Percentiles rank a stretch among this genome's conserved stretches.
These are phyloP conservation scores for Pseudomyrmex dendroicus DNA, from an alignment of 1,140 invertebrate species.

Conservation along the genomic window DNA sequence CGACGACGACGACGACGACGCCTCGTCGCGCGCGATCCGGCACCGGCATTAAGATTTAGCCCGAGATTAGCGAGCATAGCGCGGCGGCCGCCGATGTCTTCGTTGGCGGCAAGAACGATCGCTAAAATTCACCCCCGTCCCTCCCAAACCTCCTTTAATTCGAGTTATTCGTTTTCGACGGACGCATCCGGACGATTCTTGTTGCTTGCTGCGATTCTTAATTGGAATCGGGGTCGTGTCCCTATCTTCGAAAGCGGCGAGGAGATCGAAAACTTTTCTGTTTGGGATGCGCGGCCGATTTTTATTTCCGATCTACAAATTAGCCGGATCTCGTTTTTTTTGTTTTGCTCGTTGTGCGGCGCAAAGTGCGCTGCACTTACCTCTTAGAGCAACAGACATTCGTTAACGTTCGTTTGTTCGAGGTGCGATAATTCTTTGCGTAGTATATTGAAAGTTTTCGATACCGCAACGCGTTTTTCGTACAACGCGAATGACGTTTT, in stretches of 20 bases:
- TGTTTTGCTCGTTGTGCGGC: neutral
- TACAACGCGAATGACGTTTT: too few relatives aligned
- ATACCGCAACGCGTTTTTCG: too few relatives aligned
- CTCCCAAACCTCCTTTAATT: conserved; percentile 1
- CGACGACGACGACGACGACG: too few relatives aligned
- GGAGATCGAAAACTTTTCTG: neutral
- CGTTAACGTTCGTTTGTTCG: neutral
- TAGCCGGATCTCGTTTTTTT: neutral
- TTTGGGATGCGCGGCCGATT: neutral
- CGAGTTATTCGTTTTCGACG: conserved; percentile 31
- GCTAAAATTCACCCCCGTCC: neutral
- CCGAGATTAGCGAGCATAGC: conserved; percentile 32
- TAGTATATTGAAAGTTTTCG: too few relatives aligned
- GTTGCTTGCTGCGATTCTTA: conserved; percentile 18
- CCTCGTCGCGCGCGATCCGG: neutral
- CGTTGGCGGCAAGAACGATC: conserved; percentile 8
- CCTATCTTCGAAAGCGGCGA: neutral
- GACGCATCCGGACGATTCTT: conserved; percentile 7
- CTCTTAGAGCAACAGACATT: neutral
- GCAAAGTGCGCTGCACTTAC: neutral
- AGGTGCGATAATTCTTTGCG: neutral
- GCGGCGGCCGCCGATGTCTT: neutral
- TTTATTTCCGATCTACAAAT: conserved; percentile 38
- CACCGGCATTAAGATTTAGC: conserved; percentile 49
- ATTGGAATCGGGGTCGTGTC: conserved; percentile 28